A percentile compares a stretch with the other conserved stretches of the same genome.
phyloP scores from a whole-genome alignment of 2,797 vertebrate genomes.

The Phyllotis vaccarum region DNA sequence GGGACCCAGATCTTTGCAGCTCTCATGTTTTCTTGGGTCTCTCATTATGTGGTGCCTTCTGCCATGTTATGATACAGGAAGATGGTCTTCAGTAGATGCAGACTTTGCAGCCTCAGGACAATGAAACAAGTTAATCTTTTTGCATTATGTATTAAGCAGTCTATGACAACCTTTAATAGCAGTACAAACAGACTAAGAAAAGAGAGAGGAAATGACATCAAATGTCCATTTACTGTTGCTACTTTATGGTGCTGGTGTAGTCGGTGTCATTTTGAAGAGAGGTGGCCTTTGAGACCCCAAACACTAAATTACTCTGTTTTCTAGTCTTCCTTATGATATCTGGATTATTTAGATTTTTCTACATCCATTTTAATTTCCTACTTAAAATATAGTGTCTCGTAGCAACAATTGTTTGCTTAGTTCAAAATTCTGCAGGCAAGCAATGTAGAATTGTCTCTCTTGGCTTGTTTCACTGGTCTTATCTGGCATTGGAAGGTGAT shows the following conservation, averaged over 20 bases:
- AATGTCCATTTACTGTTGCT: neutral
- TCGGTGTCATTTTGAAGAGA: neutral
- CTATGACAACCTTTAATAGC: neutral
- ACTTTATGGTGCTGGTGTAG: neutral
- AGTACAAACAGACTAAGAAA: neutral
- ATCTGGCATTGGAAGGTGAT: neutral
- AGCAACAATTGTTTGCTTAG: neutral
- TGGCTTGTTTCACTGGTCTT: neutral
- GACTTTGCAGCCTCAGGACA: neutral
- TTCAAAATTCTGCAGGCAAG: neutral
- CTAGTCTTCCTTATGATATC: too few relatives aligned
- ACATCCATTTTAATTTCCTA: too few relatives aligned
- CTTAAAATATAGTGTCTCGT: neutral
- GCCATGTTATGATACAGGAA: neutral
- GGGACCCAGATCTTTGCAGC: too few relatives aligned
- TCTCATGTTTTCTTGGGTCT: too few relatives aligned
- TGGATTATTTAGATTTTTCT: neutral
- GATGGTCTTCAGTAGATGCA: too few relatives aligned
- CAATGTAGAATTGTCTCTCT: neutral
- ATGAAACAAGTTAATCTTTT: neutral
- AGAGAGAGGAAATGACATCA: neutral
- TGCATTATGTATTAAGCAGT: neutral
- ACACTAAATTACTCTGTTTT: neutral
- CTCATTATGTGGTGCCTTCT: too few relatives aligned
- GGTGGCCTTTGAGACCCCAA: neutral